A percentile compares a stretch with the other conserved stretches of the same genome.
Evolutionary conservation across 2,797 vertebrate species (phyloP).

Genomic region (Iguana delicatissima): DNA sequence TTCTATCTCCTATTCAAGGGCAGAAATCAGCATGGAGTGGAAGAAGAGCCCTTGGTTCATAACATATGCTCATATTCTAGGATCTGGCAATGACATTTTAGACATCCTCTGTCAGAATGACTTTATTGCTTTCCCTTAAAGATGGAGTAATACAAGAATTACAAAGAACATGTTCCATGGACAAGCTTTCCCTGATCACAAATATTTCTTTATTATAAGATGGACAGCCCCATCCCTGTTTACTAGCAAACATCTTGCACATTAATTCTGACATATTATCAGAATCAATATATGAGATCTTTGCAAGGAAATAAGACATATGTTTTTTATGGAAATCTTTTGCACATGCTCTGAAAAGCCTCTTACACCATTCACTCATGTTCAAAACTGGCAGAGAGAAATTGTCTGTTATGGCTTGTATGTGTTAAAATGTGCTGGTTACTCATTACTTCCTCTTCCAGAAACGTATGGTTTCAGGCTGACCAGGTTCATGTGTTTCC

Average conservation of each 20-base stretch:
- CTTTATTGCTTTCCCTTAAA: background rate
- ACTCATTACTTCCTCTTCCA: background rate
- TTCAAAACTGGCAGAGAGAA: background rate
- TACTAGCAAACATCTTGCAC: background rate
- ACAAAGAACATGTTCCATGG: background rate
- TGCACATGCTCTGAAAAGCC: background rate
- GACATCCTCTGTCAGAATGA: background rate
- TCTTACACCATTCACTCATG: background rate
- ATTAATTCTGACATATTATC: background rate
- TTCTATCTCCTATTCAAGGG: too few species aligned
- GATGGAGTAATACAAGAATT: background rate
- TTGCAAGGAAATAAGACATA: too few species aligned
- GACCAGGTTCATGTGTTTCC: background rate
- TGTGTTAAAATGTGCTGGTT: background rate
- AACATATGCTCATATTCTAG: background rate
- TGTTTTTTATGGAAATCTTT: background rate
- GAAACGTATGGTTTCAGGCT: background rate
- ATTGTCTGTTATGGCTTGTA: background rate
- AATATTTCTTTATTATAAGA: background rate
- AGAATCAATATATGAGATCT: too few species aligned
- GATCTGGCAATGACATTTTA: background rate
- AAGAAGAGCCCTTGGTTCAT: too few species aligned
- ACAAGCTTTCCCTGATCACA: background rate
- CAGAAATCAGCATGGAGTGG: too few species aligned
- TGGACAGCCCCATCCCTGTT: background rate